These are phyloP conservation scores for Drosophila truncata DNA, from an alignment of 1,140 invertebrate genomes.

Conservation along the genomic window DNA sequence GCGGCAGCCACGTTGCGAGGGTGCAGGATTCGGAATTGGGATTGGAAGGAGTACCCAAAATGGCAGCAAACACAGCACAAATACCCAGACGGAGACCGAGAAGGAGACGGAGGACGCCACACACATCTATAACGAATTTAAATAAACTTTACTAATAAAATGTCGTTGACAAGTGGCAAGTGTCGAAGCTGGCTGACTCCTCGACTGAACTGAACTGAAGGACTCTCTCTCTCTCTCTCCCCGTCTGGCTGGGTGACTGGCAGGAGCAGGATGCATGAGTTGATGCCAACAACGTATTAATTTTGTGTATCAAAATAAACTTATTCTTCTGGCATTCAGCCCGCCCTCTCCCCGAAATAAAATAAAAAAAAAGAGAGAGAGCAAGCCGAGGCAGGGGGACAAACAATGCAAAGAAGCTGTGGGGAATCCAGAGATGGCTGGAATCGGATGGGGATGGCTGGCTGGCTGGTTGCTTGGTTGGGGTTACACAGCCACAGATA, in stretches of 20 bases:
- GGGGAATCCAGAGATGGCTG: conserved; percentile 22
- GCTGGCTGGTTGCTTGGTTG: conserved; percentile 3
- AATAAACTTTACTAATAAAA: conserved; percentile 84
- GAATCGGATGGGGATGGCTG: not conserved
- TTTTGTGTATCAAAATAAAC: conserved; percentile 84
- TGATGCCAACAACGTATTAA: conserved; percentile 83
- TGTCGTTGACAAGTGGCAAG: conserved; percentile 83
- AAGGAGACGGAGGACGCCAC: conserved; percentile 1
- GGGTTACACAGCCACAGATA: conserved; percentile 37
- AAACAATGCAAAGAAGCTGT: conserved; percentile 47
- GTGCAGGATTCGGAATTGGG: not conserved
- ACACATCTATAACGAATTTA: conserved; percentile 71
- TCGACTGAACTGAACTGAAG: conserved; percentile 6
- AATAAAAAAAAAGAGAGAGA: not conserved
- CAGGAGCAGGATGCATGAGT: conserved; percentile 60
- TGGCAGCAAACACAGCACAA: conserved; percentile 65
- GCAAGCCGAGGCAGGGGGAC: conserved; percentile 11
- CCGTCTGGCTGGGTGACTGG: conserved; percentile 21
- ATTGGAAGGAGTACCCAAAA: conserved; percentile 16
- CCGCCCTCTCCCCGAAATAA: conserved; percentile 21
- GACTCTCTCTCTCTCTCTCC: not conserved
- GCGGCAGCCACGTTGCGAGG: conserved; percentile 59
- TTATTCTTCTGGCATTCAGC: conserved; percentile 69
- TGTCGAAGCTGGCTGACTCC: conserved; percentile 57
- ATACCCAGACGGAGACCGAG: conserved; percentile 27